These are phyloP conservation scores for Aquatica leii DNA, from an alignment of 2,888 invertebrate genomes.

Conservation along the genomic window DNA sequence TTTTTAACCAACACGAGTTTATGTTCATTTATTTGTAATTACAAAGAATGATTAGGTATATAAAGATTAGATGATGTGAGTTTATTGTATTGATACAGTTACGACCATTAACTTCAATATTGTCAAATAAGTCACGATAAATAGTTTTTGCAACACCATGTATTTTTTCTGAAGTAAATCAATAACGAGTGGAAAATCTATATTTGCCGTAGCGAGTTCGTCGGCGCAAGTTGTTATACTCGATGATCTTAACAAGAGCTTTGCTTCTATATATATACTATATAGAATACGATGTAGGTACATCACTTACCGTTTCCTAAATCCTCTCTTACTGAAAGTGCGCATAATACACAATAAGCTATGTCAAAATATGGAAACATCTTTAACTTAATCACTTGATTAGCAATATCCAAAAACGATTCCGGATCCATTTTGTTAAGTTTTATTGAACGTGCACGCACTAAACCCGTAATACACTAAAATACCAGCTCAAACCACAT, in stretches of 20 bases:
- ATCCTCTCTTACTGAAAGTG: conserved; percentile 94
- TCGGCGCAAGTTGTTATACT: background rate
- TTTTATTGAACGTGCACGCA: conserved; percentile 22
- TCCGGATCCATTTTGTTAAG: conserved; percentile 85
- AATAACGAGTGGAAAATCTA: background rate
- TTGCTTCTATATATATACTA: too few species aligned
- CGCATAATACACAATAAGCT: conserved; percentile 94
- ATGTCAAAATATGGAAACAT: conserved; percentile 99
- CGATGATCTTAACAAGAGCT: too few species aligned
- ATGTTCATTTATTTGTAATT: too few species aligned
- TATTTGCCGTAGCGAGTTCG: background rate
- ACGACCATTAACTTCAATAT: too few species aligned
- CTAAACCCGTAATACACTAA: conserved; percentile 35
- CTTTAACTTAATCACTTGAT: conserved; percentile 97
- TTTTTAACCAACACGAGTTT: too few species aligned
- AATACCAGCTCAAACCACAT: conserved; percentile 37
- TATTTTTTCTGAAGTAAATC: too few species aligned
- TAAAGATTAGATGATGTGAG: too few species aligned
- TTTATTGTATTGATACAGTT: too few species aligned
- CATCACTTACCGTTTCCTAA: conserved; percentile 81
- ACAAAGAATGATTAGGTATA: too few species aligned
- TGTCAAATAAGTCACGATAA: too few species aligned
- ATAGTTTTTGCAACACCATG: too few species aligned
- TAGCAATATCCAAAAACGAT: conserved; percentile 96
- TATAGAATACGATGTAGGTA: conserved; percentile 1